Conservation (phyloP, 2,888 invertebrate genomes). For the Phytoseiulus persimilis region DNA sequence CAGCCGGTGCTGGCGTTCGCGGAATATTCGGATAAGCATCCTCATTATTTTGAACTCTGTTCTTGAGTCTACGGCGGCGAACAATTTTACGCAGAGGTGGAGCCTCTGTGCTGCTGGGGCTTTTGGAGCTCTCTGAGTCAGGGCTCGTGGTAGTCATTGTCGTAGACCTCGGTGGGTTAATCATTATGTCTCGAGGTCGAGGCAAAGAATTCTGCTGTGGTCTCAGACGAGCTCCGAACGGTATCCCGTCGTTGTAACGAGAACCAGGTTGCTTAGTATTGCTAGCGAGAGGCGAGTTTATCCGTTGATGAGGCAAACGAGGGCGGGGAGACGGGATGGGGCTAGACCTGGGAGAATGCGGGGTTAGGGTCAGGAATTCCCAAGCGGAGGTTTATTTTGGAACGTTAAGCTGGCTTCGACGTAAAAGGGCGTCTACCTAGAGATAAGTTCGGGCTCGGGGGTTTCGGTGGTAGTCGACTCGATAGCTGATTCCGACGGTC, state of each 20-base stretch:
- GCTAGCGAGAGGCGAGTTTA: not conserved
- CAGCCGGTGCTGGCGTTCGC: constrained; percentile 7
- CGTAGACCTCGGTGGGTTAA: not conserved
- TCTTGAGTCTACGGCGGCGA: constrained; percentile 6
- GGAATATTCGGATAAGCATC: constrained; percentile 18
- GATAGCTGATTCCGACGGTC: not conserved
- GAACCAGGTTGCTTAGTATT: not conserved
- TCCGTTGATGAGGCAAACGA: not conserved
- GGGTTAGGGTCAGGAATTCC: not conserved
- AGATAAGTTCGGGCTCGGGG: not conserved
- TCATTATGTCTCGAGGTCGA: constrained; percentile 1
- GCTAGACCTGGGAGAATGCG: not conserved
- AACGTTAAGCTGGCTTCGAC: not conserved
- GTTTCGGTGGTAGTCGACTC: not conserved
- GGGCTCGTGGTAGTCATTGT: not conserved
- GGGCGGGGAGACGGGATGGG: not conserved
- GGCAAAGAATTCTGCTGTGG: not conserved
- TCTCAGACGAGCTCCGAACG: constrained; percentile 22
- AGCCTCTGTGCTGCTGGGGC: not conserved
- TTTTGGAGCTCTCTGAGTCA: not conserved
- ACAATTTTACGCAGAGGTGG: constrained; percentile 7
- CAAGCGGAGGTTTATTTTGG: not conserved
- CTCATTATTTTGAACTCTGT: not conserved
- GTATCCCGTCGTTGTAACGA: not conserved
- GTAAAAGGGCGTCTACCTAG: constrained; percentile 7